Base-by-base conservation (phyloP, 1,140 invertebrate genomes). In the Drosophila bipectinata region DNA sequence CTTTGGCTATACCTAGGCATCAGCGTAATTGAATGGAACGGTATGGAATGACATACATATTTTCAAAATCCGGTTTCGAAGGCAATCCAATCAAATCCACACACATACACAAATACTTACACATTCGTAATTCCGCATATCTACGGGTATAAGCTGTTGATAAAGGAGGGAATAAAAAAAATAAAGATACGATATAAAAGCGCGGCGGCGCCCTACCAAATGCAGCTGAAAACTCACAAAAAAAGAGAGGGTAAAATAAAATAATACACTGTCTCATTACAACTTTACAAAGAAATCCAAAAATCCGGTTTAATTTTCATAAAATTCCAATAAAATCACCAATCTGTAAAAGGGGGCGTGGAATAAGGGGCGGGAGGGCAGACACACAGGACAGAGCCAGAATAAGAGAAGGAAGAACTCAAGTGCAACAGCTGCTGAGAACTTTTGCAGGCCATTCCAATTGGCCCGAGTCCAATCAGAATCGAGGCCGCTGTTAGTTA, bases 51-150 rank as follows among this genome's bases (percentile, higher is more conserved):
- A 61, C 66, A 81, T 73, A 77, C 71, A 72, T 82, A 77, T 81
- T 82, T 81, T 72, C 14, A 48, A 84, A 83, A 84, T 84, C 80
- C 80, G 81, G 80, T 84, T 84, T 84, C 68, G 81, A 83, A 79
- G 58, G 67, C 62, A 84, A 79, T 83, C 72, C 64, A 85, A 85
- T 84, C 59, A 61, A 71, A 83, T 77, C 51, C 78, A 49, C 30
- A 72, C 44, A 61, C 56, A 60, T 28, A 57, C 45, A 62, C 32
- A 60, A 58, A 52, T 9, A 58, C 0, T 15, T 10, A 26, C 30
- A 28, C 44, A 15, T 7, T 4, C 41, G 5, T 4, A 44, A 18
- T 44, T 18, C 15, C 61, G 34, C 37, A 41, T 28, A 47, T 30
- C 30, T 47, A 47, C 59, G 39, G n/a, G 32, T 37, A 14, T 49